These are phyloP conservation scores for Corythoichthys haematopterus DNA, from an alignment of 2,113 vertebrate genomes.

Conservation along the genomic window DNA sequence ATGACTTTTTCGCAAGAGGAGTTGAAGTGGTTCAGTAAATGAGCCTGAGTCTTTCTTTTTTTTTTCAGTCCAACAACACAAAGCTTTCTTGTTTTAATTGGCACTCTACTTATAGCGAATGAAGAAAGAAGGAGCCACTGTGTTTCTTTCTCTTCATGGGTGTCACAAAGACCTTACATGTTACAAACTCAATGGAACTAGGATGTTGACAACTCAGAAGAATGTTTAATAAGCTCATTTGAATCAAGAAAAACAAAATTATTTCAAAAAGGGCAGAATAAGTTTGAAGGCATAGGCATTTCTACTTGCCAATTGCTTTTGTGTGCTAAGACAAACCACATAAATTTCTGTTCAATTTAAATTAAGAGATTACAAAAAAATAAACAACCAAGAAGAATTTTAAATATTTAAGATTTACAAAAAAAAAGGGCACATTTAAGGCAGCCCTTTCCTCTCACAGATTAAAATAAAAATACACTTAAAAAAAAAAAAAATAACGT, in stretches of 20 bases:
- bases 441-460: too few relatives aligned
- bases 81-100: constrained; percentile 60
- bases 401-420: background rate
- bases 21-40: constrained; percentile 46
- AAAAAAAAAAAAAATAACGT: too few relatives aligned
- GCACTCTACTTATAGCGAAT: constrained; percentile 44
- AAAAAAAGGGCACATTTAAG: background rate
- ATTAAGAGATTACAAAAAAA: too few relatives aligned
- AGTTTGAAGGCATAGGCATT: background rate
- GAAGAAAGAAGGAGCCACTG: constrained; percentile 41
- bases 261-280: background rate
- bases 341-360: too few relatives aligned
- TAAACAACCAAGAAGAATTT: too few relatives aligned
- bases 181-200: constrained; percentile 39
- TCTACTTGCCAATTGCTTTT: too few relatives aligned
- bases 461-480: too few relatives aligned
- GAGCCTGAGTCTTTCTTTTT: constrained; percentile 34
- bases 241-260: constrained; percentile 10
- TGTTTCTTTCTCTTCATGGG: constrained; percentile 46
- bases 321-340: too few relatives aligned
- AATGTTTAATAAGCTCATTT: constrained; percentile 27
- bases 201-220: constrained; percentile 26
- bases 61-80: constrained; percentile 38
- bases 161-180: constrained; percentile 44
- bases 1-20: constrained; percentile 49